phyloP scores from a whole-genome alignment of 1,140 invertebrate genomes.

The Carposina sasakii region DNA sequence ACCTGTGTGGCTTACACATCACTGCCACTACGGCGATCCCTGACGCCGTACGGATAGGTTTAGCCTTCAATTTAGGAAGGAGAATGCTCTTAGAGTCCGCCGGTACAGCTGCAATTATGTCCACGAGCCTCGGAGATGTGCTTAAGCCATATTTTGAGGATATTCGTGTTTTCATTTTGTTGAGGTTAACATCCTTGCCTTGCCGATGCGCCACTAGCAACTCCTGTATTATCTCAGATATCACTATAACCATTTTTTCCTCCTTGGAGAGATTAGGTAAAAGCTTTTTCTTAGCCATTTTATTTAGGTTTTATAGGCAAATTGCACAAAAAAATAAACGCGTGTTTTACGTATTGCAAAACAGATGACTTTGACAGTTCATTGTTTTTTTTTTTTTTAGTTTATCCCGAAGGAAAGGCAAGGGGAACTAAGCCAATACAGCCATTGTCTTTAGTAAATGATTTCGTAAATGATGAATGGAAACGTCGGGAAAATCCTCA shows the following conservation, averaged over 20 bases:
- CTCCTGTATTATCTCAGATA: conserved; percentile 96
- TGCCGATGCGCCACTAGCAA: conserved; percentile 89
- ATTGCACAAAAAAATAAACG: background rate
- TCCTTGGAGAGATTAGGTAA: conserved; percentile 77
- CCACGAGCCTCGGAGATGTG: conserved; percentile 94
- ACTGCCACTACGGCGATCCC: conserved; percentile 99
- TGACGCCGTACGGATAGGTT: conserved; percentile 98
- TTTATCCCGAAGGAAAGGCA: too few relatives aligned
- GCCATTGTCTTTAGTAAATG: too few relatives aligned
- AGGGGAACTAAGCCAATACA: too few relatives aligned
- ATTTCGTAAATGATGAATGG: too few relatives aligned
- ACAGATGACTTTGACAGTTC: too few relatives aligned
- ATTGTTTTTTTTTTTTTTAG: too few relatives aligned
- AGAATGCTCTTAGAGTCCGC: conserved; percentile 91
- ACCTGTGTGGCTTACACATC: conserved; percentile 99
- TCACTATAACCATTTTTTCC: conserved; percentile 88
- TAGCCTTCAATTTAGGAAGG: conserved; percentile 87
- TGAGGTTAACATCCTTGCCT: conserved; percentile 94
- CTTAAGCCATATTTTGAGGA: conserved; percentile 95
- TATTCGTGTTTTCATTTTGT: conserved; percentile 93
- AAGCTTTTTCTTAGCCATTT: conserved; percentile 62
- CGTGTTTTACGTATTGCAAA: background rate
- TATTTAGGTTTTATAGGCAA: conserved; percentile 1
- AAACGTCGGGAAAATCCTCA: too few relatives aligned
- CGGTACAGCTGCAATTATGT: conserved; percentile 99